Conservation (phyloP, 2,113 vertebrate species). For the Anseranas semipalmata region DNA sequence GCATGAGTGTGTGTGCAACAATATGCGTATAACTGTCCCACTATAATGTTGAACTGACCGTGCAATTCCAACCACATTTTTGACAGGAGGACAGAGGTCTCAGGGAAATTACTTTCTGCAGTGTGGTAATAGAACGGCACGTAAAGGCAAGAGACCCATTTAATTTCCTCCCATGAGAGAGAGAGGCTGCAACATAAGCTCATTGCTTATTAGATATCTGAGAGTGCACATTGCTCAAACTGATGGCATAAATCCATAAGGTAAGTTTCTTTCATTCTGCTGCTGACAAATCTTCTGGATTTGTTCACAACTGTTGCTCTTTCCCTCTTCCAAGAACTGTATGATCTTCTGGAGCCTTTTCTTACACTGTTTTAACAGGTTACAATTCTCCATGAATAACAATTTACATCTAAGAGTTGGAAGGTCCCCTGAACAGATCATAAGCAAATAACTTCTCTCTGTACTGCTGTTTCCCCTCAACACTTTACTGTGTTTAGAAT, state of each 20-base stretch:
- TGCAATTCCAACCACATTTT: not conserved
- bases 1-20: not conserved
- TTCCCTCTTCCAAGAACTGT: not conserved
- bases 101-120: conserved; percentile 18
- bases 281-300: not conserved
- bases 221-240: not conserved
- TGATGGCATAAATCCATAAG: not conserved
- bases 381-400: not conserved
- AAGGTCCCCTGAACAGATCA: not conserved
- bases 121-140: conserved; percentile 11
- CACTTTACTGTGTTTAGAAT: not conserved
- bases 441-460: not conserved
- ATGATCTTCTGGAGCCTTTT: not conserved
- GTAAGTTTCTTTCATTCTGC: not conserved
- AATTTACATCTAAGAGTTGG: not conserved
- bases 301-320: not conserved
- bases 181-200: not conserved
- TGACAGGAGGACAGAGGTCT: conserved; percentile 14
- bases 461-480: not conserved
- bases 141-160: conserved; percentile 16
- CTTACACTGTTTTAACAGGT: not conserved
- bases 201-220: conserved; percentile 4
- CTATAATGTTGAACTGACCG: not conserved
- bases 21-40: not conserved
- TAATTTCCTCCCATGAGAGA: not conserved